These are phyloP conservation scores for Gastrophysa polygoni DNA, from an alignment of 2,888 invertebrate genomes.

Conservation along the genomic window DNA sequence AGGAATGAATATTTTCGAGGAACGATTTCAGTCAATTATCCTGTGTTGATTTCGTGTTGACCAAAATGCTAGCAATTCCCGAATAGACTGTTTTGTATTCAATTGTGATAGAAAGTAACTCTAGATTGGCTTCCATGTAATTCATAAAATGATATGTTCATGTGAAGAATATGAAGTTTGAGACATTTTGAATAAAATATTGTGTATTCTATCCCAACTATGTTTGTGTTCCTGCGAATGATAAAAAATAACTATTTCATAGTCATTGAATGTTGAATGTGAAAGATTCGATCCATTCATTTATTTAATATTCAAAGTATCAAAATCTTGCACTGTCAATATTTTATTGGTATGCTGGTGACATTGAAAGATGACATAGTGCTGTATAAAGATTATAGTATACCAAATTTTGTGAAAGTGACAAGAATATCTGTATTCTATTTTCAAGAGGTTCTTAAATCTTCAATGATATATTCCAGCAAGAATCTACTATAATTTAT, in stretches of 20 bases:
- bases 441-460: not conserved
- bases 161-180: not conserved
- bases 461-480: not conserved
- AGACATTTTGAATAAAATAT: not conserved
- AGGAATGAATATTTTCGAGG: not conserved
- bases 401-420: no score
- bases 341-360: not conserved
- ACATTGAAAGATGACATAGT: not conserved
- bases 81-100: not conserved
- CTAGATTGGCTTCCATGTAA: not conserved
- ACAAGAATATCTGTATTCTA: not conserved
- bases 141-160: not conserved
- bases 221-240: not conserved
- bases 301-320: no score
- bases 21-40: no score
- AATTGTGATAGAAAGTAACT: not conserved
- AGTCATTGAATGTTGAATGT: no score
- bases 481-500: constrained; percentile 29
- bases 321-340: not conserved
- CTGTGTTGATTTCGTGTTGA: not conserved
- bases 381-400: no score
- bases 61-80: not conserved
- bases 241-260: no score
- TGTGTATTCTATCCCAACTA: not conserved
- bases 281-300: no score